Evolutionary conservation across 2,113 vertebrate species (phyloP).

Genomic region (Tenrec ecaudatus): DNA sequence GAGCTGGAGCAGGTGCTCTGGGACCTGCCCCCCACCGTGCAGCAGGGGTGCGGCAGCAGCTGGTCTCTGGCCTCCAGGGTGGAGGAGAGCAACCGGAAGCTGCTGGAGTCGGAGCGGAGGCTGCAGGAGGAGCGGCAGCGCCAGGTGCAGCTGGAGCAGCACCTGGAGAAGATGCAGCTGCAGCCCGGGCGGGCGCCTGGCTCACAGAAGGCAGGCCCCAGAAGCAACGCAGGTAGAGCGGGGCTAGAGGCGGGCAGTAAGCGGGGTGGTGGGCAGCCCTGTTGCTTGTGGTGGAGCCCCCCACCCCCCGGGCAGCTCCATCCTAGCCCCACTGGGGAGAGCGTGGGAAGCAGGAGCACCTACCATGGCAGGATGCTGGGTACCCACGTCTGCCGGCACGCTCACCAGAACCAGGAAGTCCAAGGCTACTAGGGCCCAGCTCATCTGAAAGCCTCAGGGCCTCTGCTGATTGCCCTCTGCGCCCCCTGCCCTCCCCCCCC

Average conservation of each 20-base stretch:
- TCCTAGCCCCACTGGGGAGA: background rate
- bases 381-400: no score
- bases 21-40: no score
- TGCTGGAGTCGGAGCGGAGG: slow-evolving; percentile 85
- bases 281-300: background rate
- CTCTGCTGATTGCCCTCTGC: background rate
- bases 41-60: background rate
- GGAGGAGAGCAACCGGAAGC: slow-evolving; percentile 81
- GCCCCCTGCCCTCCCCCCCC: background rate
- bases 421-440: background rate
- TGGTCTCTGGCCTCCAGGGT: slow-evolving; percentile 81
- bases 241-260: background rate
- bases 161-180: slow-evolving; percentile 87
- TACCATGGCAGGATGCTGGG: background rate
- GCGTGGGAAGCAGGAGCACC: background rate
- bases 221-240: slow-evolving; percentile 81
- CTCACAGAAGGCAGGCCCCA: slow-evolving; percentile 43
- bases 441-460: no score
- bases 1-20: no score
- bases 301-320: no score
- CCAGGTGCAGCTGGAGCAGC: slow-evolving; percentile 86
- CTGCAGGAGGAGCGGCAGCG: slow-evolving; percentile 85
- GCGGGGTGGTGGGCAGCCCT: accelerated
- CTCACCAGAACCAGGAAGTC: no score
- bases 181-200: slow-evolving; percentile 74